phyloP scores from a whole-genome alignment of 2,113 vertebrate species.

The Garra rufa region DNA sequence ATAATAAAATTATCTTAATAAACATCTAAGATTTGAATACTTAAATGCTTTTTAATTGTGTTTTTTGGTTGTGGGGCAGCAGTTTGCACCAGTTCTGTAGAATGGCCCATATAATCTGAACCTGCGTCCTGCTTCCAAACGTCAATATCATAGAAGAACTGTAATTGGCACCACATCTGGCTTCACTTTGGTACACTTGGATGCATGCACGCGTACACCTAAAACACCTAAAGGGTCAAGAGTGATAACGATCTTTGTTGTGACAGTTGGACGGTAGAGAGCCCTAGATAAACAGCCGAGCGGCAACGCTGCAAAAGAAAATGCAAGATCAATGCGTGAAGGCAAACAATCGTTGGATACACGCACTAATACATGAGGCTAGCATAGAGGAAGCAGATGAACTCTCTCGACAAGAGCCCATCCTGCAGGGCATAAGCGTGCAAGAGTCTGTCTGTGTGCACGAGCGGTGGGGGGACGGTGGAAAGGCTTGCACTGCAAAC shows the following conservation, averaged over 20 bases:
- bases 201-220: neutral
- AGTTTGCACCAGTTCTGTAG: too few relatives aligned
- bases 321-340: slow-evolving; percentile 66
- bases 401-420: neutral
- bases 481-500: slow-evolving; percentile 54
- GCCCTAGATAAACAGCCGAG: slow-evolving; percentile 72
- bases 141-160: slow-evolving; percentile 65
- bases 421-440: slow-evolving; percentile 24
- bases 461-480: slow-evolving; percentile 4
- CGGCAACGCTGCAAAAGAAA: slow-evolving; percentile 55
- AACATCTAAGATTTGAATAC: too few relatives aligned
- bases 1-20: too few relatives aligned
- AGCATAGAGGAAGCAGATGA: slow-evolving; percentile 38
- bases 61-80: too few relatives aligned
- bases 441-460: slow-evolving; percentile 11
- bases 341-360: slow-evolving; percentile 70
- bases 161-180: slow-evolving; percentile 56
- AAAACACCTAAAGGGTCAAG: slow-evolving; percentile 50
- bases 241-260: slow-evolving; percentile 75
- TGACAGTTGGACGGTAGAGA: slow-evolving; percentile 78
- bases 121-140: slow-evolving; percentile 50
- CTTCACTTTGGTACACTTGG: slow-evolving; percentile 39
- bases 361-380: slow-evolving; percentile 48
- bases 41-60: too few relatives aligned
- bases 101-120: too few relatives aligned